Percentiles rank a stretch among this genome's conserved stretches.
Evolutionary conservation across 2,113 vertebrate species (phyloP).

Genomic region (Himantopus leucocephalus): DNA sequence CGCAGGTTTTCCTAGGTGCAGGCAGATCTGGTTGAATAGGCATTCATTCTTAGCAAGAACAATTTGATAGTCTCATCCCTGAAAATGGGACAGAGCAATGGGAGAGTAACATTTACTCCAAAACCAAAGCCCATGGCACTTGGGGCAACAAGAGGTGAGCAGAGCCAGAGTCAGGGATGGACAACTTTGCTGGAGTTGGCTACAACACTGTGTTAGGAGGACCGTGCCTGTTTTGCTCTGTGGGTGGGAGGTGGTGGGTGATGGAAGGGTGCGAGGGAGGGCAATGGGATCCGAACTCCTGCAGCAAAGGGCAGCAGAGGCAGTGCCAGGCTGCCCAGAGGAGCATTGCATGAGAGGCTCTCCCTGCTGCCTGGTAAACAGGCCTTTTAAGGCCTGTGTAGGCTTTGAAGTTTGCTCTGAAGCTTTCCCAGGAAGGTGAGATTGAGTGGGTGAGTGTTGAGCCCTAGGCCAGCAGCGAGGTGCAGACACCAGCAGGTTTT

Average conservation of each 20-base stretch:
- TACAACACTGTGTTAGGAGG: not conserved
- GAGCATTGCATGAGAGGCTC: not conserved
- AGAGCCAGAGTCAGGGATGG: not conserved
- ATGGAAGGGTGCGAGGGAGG: not conserved
- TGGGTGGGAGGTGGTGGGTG: not conserved
- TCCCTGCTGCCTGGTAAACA: not conserved
- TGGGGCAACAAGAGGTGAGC: not conserved
- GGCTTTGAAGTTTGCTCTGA: not conserved
- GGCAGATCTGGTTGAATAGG: not conserved
- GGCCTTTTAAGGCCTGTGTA: not conserved
- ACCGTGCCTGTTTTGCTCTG: not conserved
- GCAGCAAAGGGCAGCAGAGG: not conserved
- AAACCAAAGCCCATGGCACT: not conserved
- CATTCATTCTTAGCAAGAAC: not conserved
- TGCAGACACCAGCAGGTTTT: not conserved
- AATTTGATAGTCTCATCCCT: not conserved
- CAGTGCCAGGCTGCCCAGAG: not conserved
- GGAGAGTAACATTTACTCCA: not conserved
- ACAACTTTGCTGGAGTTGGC: not conserved
- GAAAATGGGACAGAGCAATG: not conserved
- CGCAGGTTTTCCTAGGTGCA: not conserved
- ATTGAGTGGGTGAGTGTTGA: slow-evolving; percentile 19
- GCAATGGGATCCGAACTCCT: not conserved
- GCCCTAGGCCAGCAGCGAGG: not conserved
- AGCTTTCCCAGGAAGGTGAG: slow-evolving; percentile 1